A percentile compares a stretch with the other conserved stretches of the same genome.
phyloP scores from a whole-genome alignment of 2,797 vertebrate species.

The Ataeniobius toweri region DNA sequence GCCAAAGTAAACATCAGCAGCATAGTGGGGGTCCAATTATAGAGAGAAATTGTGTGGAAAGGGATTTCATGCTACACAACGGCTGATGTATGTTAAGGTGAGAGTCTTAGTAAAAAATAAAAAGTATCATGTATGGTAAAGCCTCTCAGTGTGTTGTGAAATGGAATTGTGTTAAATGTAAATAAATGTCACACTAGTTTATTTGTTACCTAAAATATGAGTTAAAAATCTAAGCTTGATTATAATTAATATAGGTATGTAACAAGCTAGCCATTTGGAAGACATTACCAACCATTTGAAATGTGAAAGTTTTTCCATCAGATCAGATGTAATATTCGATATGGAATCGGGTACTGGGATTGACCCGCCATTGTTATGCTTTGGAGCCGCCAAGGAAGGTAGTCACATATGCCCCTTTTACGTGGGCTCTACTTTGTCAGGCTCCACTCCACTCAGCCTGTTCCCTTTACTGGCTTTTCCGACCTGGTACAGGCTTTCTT shows the following conservation, averaged over 20 bases:
- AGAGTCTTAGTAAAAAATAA: not conserved
- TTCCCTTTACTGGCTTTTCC: too few species aligned
- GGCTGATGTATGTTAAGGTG: not conserved
- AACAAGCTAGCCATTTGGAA: constrained; percentile 4
- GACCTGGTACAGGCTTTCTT: too few species aligned
- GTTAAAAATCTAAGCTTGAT: not conserved
- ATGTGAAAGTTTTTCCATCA: not conserved
- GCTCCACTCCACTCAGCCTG: too few species aligned
- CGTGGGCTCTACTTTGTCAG: too few species aligned
- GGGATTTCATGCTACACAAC: not conserved
- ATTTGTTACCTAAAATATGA: not conserved
- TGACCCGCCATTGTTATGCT: not conserved
- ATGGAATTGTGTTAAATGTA: not conserved
- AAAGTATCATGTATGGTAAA: not conserved
- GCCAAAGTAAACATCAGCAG: not conserved
- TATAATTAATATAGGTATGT: not conserved
- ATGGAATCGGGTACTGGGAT: not conserved
- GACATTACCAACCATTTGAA: not conserved
- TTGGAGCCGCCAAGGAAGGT: not conserved
- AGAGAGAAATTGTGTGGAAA: not conserved
- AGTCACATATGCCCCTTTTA: not conserved
- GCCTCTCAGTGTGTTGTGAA: not conserved
- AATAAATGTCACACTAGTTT: not conserved
- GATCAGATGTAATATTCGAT: not conserved
- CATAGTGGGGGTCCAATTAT: not conserved